Conservation (phyloP, 2,888 invertebrate genomes). For the Cheilosia vulpina region DNA sequence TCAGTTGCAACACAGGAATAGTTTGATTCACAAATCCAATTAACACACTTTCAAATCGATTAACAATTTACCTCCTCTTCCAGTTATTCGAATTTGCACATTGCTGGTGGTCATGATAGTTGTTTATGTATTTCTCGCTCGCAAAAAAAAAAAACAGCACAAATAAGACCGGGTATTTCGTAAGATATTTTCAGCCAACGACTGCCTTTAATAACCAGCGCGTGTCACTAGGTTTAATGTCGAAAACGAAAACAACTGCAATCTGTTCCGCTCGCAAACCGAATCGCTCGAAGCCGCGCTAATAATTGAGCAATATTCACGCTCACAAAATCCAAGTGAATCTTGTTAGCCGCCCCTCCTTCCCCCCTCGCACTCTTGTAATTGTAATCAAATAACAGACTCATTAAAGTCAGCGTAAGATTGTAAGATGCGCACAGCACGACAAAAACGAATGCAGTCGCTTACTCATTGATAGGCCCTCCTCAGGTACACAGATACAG, state of each 20-base stretch:
- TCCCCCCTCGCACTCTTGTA: constrained; percentile 16
- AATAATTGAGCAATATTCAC: constrained; percentile 58
- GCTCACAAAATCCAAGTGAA: not conserved
- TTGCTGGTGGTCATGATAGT: constrained; percentile 13
- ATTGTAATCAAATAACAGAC: constrained; percentile 62
- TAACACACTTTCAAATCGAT: not conserved
- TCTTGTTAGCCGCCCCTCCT: constrained; percentile 5
- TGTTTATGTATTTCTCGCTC: not conserved
- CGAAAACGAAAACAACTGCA: not conserved
- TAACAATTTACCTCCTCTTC: constrained; percentile 23
- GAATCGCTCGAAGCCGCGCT: constrained; percentile 45
- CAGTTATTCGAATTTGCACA: constrained; percentile 31
- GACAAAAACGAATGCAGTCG: not conserved
- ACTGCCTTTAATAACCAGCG: not conserved
- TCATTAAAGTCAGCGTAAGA: constrained; percentile 55
- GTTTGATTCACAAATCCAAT: not conserved
- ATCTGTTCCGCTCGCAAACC: constrained; percentile 29
- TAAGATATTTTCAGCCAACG: not conserved
- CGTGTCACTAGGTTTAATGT: not conserved
- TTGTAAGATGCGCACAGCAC: constrained; percentile 11
- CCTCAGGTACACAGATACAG: not conserved
- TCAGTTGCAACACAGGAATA: too few species aligned
- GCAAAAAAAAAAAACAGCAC: not conserved
- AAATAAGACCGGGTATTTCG: not conserved
- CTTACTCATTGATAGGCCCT: constrained; percentile 33